These are phyloP conservation scores for Agrotis segetum DNA, from an alignment of 2,888 invertebrate species.

Conservation along the genomic window DNA sequence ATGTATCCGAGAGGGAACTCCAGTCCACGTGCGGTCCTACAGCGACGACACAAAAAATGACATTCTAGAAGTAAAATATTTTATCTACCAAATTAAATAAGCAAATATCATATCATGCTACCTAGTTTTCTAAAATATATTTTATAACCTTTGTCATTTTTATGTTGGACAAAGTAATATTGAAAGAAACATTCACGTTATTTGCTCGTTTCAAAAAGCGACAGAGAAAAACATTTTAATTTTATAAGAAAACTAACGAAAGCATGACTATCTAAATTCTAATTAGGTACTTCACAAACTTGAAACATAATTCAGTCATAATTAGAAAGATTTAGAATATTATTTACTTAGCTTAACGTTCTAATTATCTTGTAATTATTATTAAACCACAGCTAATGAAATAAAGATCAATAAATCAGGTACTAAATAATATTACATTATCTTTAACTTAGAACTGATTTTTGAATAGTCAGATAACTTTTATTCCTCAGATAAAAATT, in stretches of 20 bases:
- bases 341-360: not conserved
- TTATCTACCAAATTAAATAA: too few relatives aligned
- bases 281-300: not conserved
- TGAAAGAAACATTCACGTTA: not conserved
- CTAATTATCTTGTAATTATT: not conserved
- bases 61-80: too few relatives aligned
- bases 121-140: too few relatives aligned
- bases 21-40: too few relatives aligned
- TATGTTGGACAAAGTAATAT: not conserved
- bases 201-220: not conserved
- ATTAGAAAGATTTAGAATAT: not conserved
- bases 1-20: too few relatives aligned
- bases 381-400: not conserved
- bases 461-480: too few relatives aligned
- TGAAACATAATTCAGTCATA: not conserved
- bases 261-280: not conserved
- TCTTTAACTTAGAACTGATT: too few relatives aligned
- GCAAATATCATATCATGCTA: too few relatives aligned
- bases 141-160: too few relatives aligned
- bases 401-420: not conserved
- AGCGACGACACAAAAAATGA: too few relatives aligned
- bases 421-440: too few relatives aligned
- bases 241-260: not conserved
- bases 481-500: too few relatives aligned
- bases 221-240: not conserved